Conservation (phyloP, 1,140 invertebrate species). For the Babylonia areolata region DNA sequence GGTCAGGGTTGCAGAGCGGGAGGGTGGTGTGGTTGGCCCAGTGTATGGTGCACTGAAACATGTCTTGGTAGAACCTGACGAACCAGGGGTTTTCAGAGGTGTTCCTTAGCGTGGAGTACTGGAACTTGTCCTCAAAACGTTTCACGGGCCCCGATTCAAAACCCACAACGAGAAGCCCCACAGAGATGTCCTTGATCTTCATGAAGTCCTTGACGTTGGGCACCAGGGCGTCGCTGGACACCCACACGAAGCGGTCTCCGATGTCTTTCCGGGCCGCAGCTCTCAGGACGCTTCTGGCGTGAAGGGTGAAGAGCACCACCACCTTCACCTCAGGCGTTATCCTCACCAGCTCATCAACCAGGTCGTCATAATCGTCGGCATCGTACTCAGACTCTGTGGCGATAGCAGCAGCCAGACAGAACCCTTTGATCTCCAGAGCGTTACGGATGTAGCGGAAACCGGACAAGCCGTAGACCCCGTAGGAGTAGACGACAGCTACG, state of each 20-base stretch:
- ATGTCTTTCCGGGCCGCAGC: constrained; percentile 73
- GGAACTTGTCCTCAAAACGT: constrained; percentile 58
- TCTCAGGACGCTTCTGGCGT: constrained; percentile 78
- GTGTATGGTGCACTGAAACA: constrained; percentile 25
- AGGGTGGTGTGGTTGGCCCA: background rate
- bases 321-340: constrained; percentile 70
- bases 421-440: constrained; percentile 24
- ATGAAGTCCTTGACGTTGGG: constrained; percentile 83
- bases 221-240: constrained; percentile 86
- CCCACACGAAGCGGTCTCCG: constrained; percentile 80
- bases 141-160: constrained; percentile 65
- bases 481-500: constrained; percentile 49
- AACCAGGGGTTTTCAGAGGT: constrained; percentile 53
- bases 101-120: constrained; percentile 33
- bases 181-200: constrained; percentile 82
- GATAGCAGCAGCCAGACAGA: constrained; percentile 80
- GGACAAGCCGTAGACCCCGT: constrained; percentile 75
- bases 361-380: constrained; percentile 40
- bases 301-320: constrained; percentile 83
- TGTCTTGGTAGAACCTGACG: background rate
- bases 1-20: background rate
- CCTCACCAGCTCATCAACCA: constrained; percentile 30
- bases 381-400: constrained; percentile 77
- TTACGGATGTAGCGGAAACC: constrained; percentile 63
- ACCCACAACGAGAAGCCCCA: constrained; percentile 85